Base-by-base conservation (phyloP, 2,113 vertebrate species). In the Callopanchax toddi region DNA sequence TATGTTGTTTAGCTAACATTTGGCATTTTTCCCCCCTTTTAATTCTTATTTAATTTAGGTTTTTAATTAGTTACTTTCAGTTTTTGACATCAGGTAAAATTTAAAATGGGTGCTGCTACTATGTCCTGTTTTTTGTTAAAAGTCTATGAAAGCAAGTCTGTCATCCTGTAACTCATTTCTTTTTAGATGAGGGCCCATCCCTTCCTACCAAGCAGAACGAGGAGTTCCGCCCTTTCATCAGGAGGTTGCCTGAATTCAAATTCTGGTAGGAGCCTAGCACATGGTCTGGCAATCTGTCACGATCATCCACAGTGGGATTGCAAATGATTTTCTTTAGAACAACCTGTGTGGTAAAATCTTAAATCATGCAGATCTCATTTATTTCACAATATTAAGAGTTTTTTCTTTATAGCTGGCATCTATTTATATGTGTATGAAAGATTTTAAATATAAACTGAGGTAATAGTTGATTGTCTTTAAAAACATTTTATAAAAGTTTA, bases 171-270 rank as follows among this genome's bases (percentile, higher is more conserved):
- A 67, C 45, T 18, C 40, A 6, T 57, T 21, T 81, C 4, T 45
- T 21, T 67, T 15, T 78, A 99, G 97, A 99, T 75, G 97, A 99
- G 0, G 97, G 97, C 37, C 97, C 97, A 69, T 92, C 95, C 21
- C 91, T 99, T 76, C 97, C 97, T 0, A 99, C 97, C 81, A 97
- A 96, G 87, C 97, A 99, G 91, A 99, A 99, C 0, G 97, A 99
- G 84, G 97, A 99, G 84, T 99, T 99, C 71, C 94, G 97, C 61
- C 97, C 97, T 55, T 99, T 99, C 90, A 99, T 99, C 75, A 93
- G 97, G 76, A 94, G 97, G 90, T 94, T 99, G 74, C 97, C 97
- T 55, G 97, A 99, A 89, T 99, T 99, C 82, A 99, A 99, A 82
- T 99, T 99, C 89, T 99, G 97, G 97, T 99, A 80, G 92, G 96